These are phyloP conservation scores for Nasonia longicornis DNA, from an alignment of 1,140 invertebrate genomes.

Conservation along the genomic window DNA sequence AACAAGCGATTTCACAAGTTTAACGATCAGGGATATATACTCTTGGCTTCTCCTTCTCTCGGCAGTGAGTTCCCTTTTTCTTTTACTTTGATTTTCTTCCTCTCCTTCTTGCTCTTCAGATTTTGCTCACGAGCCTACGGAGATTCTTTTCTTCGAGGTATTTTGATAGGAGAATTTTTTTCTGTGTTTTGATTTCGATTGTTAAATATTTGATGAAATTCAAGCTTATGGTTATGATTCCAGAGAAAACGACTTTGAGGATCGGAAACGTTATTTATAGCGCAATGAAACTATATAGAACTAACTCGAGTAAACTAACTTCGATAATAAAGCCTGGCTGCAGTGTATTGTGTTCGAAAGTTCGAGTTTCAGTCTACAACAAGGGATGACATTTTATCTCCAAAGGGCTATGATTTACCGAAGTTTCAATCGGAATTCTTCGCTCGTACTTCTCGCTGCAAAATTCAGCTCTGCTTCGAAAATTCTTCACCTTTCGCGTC, in stretches of 20 bases:
- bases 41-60: not conserved
- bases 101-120: not conserved
- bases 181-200: too few relatives aligned
- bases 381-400: too few relatives aligned
- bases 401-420: too few relatives aligned
- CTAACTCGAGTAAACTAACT: too few relatives aligned
- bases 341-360: not conserved
- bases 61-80: not conserved
- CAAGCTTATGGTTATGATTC: too few relatives aligned
- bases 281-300: too few relatives aligned
- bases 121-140: not conserved
- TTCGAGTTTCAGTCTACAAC: too few relatives aligned
- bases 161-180: not conserved
- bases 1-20: slow-evolving; percentile 46
- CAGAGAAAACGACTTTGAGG: too few relatives aligned
- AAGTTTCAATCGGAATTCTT: not conserved
- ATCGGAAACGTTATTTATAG: too few relatives aligned
- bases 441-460: not conserved
- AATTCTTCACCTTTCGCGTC: not conserved
- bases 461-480: not conserved
- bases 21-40: slow-evolving; percentile 32
- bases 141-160: not conserved
- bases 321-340: not conserved
- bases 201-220: too few relatives aligned
- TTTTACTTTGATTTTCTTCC: not conserved